These are phyloP conservation scores for Idaea straminata DNA, from an alignment of 2,888 invertebrate species.

Conservation along the genomic window DNA sequence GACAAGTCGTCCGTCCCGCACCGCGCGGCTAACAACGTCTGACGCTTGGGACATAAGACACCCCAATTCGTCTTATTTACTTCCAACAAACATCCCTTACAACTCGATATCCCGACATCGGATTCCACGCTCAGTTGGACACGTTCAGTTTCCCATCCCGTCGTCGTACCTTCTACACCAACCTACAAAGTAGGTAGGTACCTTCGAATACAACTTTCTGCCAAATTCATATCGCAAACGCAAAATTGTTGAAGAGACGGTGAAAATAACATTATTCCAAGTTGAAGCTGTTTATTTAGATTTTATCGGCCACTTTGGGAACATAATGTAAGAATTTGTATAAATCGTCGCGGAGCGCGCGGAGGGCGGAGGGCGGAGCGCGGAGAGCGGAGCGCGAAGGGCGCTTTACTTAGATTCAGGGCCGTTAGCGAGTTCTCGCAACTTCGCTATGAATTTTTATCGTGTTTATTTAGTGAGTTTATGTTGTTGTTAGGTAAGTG, in stretches of 20 bases:
- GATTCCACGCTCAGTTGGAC: not conserved
- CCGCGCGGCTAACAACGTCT: too few relatives aligned
- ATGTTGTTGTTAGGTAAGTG: not conserved
- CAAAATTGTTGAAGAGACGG: not conserved
- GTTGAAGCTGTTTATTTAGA: not conserved
- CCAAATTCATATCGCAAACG: not conserved
- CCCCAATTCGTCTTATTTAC: too few relatives aligned
- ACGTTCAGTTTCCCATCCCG: not conserved
- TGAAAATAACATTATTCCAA: not conserved
- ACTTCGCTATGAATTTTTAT: slow-evolving; percentile 1
- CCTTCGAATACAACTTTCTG: not conserved
- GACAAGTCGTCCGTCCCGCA: too few relatives aligned
- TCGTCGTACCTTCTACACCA: not conserved
- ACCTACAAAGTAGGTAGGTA: not conserved
- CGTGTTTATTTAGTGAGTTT: not conserved
- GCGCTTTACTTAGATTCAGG: not conserved
- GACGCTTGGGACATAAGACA: too few relatives aligned
- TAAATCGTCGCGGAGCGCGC: not conserved
- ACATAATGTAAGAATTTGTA: slow-evolving; percentile 1
- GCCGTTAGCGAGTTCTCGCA: not conserved
- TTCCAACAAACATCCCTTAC: too few relatives aligned
- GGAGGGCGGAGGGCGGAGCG: too few relatives aligned
- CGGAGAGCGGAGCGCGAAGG: not conserved
- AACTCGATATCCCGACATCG: not conserved
- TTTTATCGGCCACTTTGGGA: not conserved